phyloP scores from a whole-genome alignment of 1,140 invertebrate genomes.

The Trichonephila clavata region DNA sequence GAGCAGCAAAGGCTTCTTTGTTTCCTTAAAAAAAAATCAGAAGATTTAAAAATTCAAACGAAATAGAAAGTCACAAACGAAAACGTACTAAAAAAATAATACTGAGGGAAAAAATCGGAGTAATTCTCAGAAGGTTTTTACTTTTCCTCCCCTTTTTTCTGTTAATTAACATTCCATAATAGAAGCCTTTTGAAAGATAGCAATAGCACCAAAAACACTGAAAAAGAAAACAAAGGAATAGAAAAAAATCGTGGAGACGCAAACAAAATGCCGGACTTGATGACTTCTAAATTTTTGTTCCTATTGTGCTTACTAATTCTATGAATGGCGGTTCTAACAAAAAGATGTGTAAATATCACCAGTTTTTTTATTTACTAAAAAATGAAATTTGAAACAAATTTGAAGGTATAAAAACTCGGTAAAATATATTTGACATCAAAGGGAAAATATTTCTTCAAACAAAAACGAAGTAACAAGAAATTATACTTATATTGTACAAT shows the following conservation, averaged over 20 bases:
- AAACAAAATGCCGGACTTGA: neutral
- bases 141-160: too few relatives aligned
- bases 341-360: neutral
- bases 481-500: too few relatives aligned
- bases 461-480: too few relatives aligned
- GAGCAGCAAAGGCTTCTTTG: neutral
- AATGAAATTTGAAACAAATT: too few relatives aligned
- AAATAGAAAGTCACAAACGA: neutral
- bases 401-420: too few relatives aligned
- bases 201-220: neutral
- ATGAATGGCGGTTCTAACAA: neutral
- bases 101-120: neutral
- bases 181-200: neutral
- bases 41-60: neutral
- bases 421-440: too few relatives aligned
- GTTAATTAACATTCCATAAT: slow-evolving; percentile 33
- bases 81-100: neutral
- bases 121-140: neutral
- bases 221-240: neutral
- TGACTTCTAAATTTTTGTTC: neutral
- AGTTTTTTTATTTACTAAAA: neutral
- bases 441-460: too few relatives aligned
- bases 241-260: neutral
- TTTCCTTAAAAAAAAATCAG: neutral
- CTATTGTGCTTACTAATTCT: neutral